Base-by-base conservation (phyloP, 2,113 vertebrate genomes). In the Daboia siamensis region DNA sequence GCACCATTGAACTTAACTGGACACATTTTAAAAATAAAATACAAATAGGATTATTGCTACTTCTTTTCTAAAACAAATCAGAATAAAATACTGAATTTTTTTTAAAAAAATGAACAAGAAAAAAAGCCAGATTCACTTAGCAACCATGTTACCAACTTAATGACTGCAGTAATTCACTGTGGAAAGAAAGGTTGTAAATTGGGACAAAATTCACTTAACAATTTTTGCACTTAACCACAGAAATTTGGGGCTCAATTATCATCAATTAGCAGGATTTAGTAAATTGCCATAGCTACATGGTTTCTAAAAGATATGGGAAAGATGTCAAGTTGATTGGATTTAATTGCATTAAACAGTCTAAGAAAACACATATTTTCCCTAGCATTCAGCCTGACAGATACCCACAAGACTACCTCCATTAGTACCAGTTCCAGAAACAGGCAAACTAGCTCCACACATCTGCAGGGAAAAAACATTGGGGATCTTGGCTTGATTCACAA, bases 401-500 rank as follows among this genome's bases (percentile, higher is more conserved):
- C 99, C 98, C 98, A 99, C 99, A 97, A 99, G 98, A 97, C 99
- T 99, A 94, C 99, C 99, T 94, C 98, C 98, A 97, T 97, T 94
- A 98, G 96, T 96, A 98, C 95, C 97, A 51, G 96, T 80, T 93
- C 95, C 97, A 94, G 97, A 96, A 86, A 97, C 97, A 4, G 98
- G 97, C 93, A 98, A 90, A 88, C 98, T 98, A 29, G 98, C 98
- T 3, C 99, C 99, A 5, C 99, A 99, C 99, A 99, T 99, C 97
- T 99, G 99, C 95, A 99, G 98, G 94, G 99, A 99, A 97, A 99
- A 99, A 46, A 99, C 64, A 91, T 99, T 95, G 12, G 99, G 98
- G 87, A 99, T 99, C 85, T 97, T 97, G 1, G 98, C 98, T 96
- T 99, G 98, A 4, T 93, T 95, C 96, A 99, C 99, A 21, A 99